phyloP scores from a whole-genome alignment of 2,113 vertebrate genomes.

The Hassar affinis region DNA sequence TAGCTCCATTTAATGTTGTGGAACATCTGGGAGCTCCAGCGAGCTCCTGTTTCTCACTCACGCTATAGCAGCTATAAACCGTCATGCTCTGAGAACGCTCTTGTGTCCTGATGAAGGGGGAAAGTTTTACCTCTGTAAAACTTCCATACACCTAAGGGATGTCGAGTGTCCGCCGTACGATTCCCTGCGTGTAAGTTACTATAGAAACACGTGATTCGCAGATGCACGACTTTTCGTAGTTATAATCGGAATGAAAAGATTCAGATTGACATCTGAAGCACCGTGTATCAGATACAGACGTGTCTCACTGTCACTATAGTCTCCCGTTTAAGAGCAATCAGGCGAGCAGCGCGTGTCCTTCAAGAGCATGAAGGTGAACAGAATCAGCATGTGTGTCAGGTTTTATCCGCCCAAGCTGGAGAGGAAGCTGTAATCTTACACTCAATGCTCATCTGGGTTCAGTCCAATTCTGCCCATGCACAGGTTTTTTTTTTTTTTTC shows the following conservation, averaged over 20 bases:
- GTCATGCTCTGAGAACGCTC: too few relatives aligned
- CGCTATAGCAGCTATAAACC: neutral
- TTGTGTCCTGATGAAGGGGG: too few relatives aligned
- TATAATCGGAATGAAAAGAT: neutral
- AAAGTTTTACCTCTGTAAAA: neutral
- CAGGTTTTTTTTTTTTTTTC: conserved; percentile 4
- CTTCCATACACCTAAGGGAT: neutral
- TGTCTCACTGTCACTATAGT: neutral
- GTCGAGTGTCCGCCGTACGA: neutral
- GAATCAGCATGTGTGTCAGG: conserved; percentile 44
- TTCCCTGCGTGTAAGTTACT: neutral
- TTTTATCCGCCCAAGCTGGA: conserved; percentile 32
- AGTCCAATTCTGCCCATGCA: conserved; percentile 33
- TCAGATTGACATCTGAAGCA: neutral
- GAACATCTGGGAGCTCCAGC: neutral
- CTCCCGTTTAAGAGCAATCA: neutral
- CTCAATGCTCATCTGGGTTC: conserved; percentile 32
- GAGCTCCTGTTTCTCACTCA: neutral
- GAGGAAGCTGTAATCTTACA: conserved; percentile 43
- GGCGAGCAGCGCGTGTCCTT: conserved; percentile 16
- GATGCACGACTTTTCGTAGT: neutral
- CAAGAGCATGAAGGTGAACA: conserved; percentile 29
- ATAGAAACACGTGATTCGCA: neutral
- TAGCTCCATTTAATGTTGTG: neutral
- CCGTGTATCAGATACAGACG: neutral